Evolutionary conservation across 2,888 invertebrate species (phyloP), one percentile per base, ranked within the genome.

Genomic region (Drosophila multiciliata): DNA sequence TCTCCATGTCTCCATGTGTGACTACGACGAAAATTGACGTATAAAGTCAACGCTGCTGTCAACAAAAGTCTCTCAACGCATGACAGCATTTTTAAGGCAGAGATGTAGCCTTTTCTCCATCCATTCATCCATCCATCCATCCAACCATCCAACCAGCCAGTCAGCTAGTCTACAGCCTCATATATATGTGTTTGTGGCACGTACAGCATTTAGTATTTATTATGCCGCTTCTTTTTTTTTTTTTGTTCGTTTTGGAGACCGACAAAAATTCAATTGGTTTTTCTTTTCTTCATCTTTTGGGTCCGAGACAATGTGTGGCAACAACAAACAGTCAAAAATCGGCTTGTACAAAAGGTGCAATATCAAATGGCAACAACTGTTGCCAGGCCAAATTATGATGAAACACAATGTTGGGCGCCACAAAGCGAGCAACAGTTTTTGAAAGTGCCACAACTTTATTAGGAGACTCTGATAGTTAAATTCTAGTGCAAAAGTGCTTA

Each of bases 161-260:
- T 20, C 62, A 59, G 38, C 50, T 38, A 32, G 48, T 17, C 57
- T 49, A 32, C 53, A 67, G 65, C 70, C 59, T 64, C 58, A 15
- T 45, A 15, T 15, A 65, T 52, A 63, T 53, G 49, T 17, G 52
- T 53, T 54, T 66, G 82, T 73, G 73, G 71, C 87, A 87, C 84
- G 89, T 87, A 84, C 85, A 87, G 75, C 82, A 77, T 85, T 89
- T 85, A 85, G 90, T 88, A 76, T 85, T 89, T 85, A 85, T 87
- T 82, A 73, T 81, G 80, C 58, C 72, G 68, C 54, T 87, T 72
- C 75, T 73, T 61, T 68, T 80, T 68, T 66, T 54, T 53, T 38
- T 29, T 36, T 17, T 7, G 50, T 65, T 52, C 58, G 36, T 29
- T 33, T n/a, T 5, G 50, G 42, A 58, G 38, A 69, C 71, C 54